A percentile compares a stretch with the other conserved stretches of the same genome.
Evolutionary conservation across 2,888 invertebrate genomes (phyloP).

Genomic region (Drosophila colorata): DNA sequence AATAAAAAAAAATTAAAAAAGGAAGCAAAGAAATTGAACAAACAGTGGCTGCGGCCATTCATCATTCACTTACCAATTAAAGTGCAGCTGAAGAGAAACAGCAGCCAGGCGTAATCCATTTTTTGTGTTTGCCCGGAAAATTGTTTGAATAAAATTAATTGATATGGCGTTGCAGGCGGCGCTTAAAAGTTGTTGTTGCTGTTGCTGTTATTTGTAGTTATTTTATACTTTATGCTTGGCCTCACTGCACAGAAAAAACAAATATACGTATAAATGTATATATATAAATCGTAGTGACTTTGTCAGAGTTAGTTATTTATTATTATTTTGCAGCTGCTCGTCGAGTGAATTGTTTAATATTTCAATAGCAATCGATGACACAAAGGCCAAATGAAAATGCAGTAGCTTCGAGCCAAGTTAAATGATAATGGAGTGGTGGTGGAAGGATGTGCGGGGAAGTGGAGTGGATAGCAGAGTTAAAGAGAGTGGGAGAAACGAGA

Average conservation of each 20-base stretch:
- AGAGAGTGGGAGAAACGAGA: neutral
- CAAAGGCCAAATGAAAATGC: conserved; percentile 29
- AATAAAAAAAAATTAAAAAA: neutral
- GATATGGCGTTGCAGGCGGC: conserved; percentile 44
- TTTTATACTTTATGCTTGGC: conserved; percentile 2
- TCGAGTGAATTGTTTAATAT: conserved; percentile 54
- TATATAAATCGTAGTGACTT: conserved; percentile 24
- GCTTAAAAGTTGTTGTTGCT: conserved; percentile 22
- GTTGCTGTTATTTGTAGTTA: conserved; percentile 8
- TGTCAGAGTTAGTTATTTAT: conserved; percentile 39
- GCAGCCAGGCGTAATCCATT: conserved; percentile 73
- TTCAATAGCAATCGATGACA: conserved; percentile 42
- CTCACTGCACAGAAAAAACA: conserved; percentile 41
- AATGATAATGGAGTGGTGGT: conserved; percentile 27
- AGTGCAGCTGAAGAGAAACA: conserved; percentile 56
- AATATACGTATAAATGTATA: neutral
- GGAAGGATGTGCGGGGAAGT: neutral
- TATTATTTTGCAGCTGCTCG: conserved; percentile 34
- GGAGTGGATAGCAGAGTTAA: neutral
- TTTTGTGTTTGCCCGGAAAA: conserved; percentile 23
- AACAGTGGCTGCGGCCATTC: conserved; percentile 8
- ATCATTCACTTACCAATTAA: conserved; percentile 71
- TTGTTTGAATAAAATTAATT: conserved; percentile 64
- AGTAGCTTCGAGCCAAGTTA: conserved; percentile 41
- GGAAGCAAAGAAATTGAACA: conserved; percentile 5